Conservation (phyloP, 2,113 vertebrate genomes). For the Urocynchramus pylzowi region DNA sequence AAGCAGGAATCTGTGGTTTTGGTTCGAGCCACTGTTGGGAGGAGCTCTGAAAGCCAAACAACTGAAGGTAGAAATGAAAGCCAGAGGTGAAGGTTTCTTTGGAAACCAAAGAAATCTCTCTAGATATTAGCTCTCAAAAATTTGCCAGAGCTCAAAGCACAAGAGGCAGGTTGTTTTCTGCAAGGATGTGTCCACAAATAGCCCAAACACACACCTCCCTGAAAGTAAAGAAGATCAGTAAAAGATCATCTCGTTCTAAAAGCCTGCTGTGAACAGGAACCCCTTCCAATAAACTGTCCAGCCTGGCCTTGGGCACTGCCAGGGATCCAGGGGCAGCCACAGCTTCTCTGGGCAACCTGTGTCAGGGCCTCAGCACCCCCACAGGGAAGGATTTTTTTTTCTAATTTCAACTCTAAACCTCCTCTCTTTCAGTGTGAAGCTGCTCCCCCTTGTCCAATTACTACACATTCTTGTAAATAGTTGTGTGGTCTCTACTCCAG, state of each 20-base stretch:
- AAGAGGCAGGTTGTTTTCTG: background rate
- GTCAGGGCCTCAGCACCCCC: background rate
- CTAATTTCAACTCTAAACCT: background rate
- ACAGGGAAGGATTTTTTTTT: background rate
- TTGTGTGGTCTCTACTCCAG: background rate
- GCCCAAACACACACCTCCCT: background rate
- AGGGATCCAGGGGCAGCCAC: background rate
- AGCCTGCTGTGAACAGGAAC: background rate
- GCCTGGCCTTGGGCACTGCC: background rate
- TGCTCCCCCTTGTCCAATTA: accelerated
- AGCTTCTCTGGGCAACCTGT: background rate
- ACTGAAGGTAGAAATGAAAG: background rate
- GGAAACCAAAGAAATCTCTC: background rate
- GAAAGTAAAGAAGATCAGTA: background rate
- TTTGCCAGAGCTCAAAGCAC: background rate
- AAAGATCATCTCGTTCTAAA: background rate
- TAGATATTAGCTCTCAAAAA: background rate
- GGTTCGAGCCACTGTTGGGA: background rate
- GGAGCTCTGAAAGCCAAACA: background rate
- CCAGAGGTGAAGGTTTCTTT: background rate
- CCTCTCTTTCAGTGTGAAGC: background rate
- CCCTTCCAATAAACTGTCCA: background rate
- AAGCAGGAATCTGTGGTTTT: background rate
- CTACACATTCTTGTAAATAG: background rate
- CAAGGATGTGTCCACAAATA: background rate